Base-by-base conservation (phyloP, 2,888 invertebrate genomes). In the Watsonalla cultraria region DNA sequence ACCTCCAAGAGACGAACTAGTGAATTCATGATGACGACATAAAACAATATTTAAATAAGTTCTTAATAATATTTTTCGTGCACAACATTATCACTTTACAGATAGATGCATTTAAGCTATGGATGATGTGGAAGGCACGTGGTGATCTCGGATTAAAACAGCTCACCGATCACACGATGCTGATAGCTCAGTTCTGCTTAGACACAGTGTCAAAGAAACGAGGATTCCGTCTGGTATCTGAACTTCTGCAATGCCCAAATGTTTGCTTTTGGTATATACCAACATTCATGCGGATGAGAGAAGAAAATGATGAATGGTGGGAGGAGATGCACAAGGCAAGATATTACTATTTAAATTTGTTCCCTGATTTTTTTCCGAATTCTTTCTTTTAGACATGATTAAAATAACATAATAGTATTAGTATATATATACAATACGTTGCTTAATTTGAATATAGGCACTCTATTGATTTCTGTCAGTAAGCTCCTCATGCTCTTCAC, bases 191-290 rank as follows among this genome's bases (percentile, higher is more conserved):
- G 62, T 90, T 92, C 68, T 93, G 95, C 60, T 54, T 80, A 45
- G 72, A 91, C 2, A 82, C 90, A 49, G 84, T 95, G 0, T 78
- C 83, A 0, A 64, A 68, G 0, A 85, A 91, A 24, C 76, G 86
- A 0, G 93, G 94, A 0, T 96, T 95, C 73, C 86, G 93, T 53
- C 80, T 95, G 33, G 94, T 96, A 1, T 63, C 74, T 0, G 65
- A 65, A 0, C 76, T 84, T 15, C 91, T 92, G 77, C 94, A 97
- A 65, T 96, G 95, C 59, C 95, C 96, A 15, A 97, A 97, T 74
- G 93, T 98, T 0, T 97, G 97, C 79, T 98, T 98, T 82, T 98
- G 97, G 97, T 98, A 95, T 77, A 93, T 97, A 55, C 93, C 95
- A 0, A 84, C 66, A 45, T 82, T 80, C n/a, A 85, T 93, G 85